These are phyloP conservation scores for Dreissena polymorpha DNA, from an alignment of 1,140 invertebrate genomes.

Conservation along the genomic window DNA sequence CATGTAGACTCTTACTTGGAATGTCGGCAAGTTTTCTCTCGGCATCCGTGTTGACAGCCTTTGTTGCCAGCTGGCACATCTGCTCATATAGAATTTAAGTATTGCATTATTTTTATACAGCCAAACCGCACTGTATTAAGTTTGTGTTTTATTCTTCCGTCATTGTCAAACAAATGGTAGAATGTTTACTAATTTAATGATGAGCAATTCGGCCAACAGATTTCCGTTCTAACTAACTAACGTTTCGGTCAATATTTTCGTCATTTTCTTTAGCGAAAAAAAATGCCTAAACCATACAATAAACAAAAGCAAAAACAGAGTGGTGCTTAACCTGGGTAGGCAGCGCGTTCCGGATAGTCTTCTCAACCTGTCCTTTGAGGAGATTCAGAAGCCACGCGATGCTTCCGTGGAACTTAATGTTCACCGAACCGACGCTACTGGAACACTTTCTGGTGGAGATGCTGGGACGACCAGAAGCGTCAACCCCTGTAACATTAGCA, in stretches of 20 bases:
- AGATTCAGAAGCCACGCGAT: conserved; percentile 61
- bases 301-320: too few relatives aligned
- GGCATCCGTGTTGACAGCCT: conserved; percentile 43
- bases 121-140: too few relatives aligned
- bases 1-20: conserved; percentile 25
- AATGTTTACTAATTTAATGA: too few relatives aligned
- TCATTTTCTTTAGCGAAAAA: too few relatives aligned
- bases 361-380: conserved; percentile 52
- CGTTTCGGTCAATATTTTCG: too few relatives aligned
- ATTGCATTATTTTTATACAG: too few relatives aligned
- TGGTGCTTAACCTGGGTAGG: conserved; percentile 28
- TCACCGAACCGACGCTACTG: conserved; percentile 49
- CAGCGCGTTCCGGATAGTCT: conserved; percentile 46
- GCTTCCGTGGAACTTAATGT: conserved; percentile 62
- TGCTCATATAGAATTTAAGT: neutral
- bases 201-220: too few relatives aligned
- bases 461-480: conserved; percentile 40
- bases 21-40: conserved; percentile 40
- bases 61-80: conserved; percentile 50
- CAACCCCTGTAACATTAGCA: conserved; percentile 40
- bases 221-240: too few relatives aligned
- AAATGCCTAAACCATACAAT: too few relatives aligned
- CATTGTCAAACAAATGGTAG: too few relatives aligned
- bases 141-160: too few relatives aligned
- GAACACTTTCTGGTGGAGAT: conserved; percentile 44